Percentiles rank a stretch among this genome's conserved stretches.
Evolutionary conservation across 1,140 invertebrate genomes (phyloP).

Genomic region (Bombus polaris): DNA sequence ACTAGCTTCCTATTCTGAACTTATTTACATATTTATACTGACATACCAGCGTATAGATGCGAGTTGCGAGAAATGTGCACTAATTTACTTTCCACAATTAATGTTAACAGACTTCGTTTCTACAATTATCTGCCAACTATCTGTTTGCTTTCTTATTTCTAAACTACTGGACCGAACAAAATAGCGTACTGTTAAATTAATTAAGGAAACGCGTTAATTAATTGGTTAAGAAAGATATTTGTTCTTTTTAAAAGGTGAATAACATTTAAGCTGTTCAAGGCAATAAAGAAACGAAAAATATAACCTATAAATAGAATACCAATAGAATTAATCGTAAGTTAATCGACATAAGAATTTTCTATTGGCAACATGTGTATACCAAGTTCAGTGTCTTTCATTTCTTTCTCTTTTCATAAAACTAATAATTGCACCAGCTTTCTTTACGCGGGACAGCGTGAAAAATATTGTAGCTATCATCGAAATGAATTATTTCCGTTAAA

Average conservation of each 20-base stretch:
- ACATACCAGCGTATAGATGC: neutral
- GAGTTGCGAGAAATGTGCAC: neutral
- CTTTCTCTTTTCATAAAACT: neutral
- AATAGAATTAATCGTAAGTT: neutral
- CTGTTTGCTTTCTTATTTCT: conserved; percentile 2
- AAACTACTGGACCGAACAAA: neutral
- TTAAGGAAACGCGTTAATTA: neutral
- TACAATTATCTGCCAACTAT: conserved; percentile 4
- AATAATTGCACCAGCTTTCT: neutral
- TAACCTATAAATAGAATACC: neutral
- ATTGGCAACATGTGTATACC: neutral
- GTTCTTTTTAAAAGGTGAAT: neutral
- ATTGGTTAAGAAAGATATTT: neutral
- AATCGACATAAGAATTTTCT: neutral
- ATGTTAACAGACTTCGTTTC: conserved; percentile 17
- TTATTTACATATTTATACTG: conserved; percentile 64
- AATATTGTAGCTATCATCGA: neutral
- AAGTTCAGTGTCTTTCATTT: neutral
- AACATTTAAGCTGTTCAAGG: neutral
- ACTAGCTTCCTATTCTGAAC: conserved; percentile 57
- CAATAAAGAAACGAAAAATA: neutral
- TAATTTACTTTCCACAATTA: conserved; percentile 21
- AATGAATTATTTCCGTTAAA: neutral
- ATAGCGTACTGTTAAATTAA: neutral
- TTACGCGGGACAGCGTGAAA: neutral